Percentiles rank a stretch among this genome's conserved stretches.
These are phyloP conservation scores for Pteromalus puparum DNA, from an alignment of 1,140 invertebrate genomes.

Conservation along the genomic window DNA sequence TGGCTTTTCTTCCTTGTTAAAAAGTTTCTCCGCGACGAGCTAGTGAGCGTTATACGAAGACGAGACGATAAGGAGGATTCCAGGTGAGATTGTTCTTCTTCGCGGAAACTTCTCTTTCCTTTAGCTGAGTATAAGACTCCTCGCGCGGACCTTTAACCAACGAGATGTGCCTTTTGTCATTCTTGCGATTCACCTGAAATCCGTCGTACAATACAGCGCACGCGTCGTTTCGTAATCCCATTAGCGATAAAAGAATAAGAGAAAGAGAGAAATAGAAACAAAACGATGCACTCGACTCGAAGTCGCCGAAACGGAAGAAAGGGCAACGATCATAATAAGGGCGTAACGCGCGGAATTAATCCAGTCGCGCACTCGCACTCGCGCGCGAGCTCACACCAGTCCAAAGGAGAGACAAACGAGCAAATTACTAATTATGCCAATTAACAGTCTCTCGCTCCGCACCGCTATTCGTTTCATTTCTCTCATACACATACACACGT, in stretches of 20 bases:
- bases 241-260: not conserved
- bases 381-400: not conserved
- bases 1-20: constrained; percentile 52
- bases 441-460: constrained; percentile 35
- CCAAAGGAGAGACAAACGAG: constrained; percentile 49
- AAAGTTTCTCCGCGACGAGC: constrained; percentile 51
- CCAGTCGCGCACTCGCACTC: not conserved
- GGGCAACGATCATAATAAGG: not conserved
- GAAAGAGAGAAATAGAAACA: not conserved
- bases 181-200: not conserved
- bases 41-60: not conserved
- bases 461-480: not conserved
- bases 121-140: not conserved
- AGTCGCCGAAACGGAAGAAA: not conserved
- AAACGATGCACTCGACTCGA: not conserved
- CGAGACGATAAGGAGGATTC: constrained; percentile 52
- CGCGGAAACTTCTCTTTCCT: constrained; percentile 42
- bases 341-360: not conserved
- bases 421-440: constrained; percentile 56
- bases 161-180: not conserved
- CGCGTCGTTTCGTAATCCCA: not conserved
- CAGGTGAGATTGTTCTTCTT: constrained; percentile 55
- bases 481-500: not conserved
- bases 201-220: not conserved
- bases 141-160: not conserved